These are phyloP conservation scores for Loris lydekkerianus DNA, from an alignment of 2,797 vertebrate genomes.

Conservation along the genomic window DNA sequence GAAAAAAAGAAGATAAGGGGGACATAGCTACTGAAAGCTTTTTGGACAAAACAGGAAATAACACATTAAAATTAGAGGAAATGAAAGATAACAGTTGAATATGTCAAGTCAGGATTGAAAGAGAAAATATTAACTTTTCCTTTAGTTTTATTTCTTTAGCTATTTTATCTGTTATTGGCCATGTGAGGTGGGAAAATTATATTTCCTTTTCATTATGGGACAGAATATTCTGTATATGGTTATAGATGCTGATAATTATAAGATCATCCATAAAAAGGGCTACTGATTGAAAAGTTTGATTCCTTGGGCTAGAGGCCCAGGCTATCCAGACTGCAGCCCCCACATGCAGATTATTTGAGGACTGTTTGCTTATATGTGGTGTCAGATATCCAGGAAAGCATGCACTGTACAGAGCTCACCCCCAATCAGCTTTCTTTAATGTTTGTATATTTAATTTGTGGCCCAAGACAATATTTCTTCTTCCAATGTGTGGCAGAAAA, in stretches of 20 bases:
- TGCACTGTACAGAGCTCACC: too few relatives aligned
- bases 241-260: not conserved
- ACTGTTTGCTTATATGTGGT: too few relatives aligned
- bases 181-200: conserved; percentile 28
- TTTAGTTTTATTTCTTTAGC: conserved; percentile 43
- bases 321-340: too few relatives aligned
- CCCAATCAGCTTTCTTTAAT: too few relatives aligned
- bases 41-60: not conserved
- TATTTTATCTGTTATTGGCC: not conserved
- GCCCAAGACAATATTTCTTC: too few relatives aligned
- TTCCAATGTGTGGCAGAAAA: too few relatives aligned
- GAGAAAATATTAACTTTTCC: conserved; percentile 31
- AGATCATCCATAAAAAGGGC: conserved; percentile 6
- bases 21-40: not conserved
- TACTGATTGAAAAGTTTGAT: conserved; percentile 29
- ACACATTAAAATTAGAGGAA: conserved; percentile 30
- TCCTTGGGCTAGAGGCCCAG: not conserved
- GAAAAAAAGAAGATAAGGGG: not conserved
- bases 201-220: conserved; percentile 16
- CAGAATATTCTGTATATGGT: not conserved
- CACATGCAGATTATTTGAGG: too few relatives aligned
- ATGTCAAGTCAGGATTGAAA: not conserved
- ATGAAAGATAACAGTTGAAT: conserved; percentile 15
- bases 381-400: too few relatives aligned
- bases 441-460: too few relatives aligned